Conservation (phyloP, 30 jellyfish, hydroid and myxozoan genomes). For the Turritopsis dohrnii region DNA sequence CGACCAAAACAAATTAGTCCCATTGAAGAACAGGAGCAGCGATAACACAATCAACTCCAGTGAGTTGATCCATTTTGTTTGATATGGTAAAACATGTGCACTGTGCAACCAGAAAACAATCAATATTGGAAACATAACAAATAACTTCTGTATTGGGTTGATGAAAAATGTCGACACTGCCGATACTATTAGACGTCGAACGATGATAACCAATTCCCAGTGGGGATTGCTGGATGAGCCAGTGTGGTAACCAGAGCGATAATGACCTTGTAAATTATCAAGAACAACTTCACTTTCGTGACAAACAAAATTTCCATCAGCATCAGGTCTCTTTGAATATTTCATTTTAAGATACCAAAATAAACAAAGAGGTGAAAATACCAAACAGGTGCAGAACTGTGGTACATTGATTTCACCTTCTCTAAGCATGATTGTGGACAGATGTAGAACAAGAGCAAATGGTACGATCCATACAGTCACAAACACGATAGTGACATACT, state of each 20-base stretch:
- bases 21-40: no score
- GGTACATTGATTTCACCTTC: not conserved
- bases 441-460: not conserved
- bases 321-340: not conserved
- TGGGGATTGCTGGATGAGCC: not conserved
- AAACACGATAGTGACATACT: not conserved
- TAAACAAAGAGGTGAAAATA: not conserved
- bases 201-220: not conserved
- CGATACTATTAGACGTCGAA: not conserved
- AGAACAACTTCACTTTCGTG: not conserved
- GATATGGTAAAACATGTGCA: not conserved
- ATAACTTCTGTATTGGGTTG: not conserved
- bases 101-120: not conserved
- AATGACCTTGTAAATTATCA: not conserved
- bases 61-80: no score
- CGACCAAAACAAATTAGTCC: no score
- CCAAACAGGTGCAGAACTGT: not conserved
- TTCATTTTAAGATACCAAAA: not conserved
- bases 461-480: not conserved
- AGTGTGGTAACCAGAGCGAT: not conserved
- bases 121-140: not conserved
- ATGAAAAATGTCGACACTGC: not conserved
- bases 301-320: not conserved
- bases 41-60: no score
- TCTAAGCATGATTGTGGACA: not conserved